phyloP scores from a whole-genome alignment of 2,797 vertebrate species.

The Trachops cirrhosus region DNA sequence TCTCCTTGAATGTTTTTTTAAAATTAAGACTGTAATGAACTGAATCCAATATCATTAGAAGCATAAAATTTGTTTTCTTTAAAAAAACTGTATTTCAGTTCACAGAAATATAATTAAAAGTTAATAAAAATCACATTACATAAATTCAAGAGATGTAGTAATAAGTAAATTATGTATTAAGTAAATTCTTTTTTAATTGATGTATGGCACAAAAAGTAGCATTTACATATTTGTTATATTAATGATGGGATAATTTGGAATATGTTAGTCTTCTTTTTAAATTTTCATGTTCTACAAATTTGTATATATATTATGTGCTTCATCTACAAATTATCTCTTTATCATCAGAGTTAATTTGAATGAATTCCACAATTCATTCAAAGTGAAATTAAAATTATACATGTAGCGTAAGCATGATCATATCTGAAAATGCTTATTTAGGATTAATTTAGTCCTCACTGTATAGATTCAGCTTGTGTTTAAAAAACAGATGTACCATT shows the following conservation, averaged over 20 bases:
- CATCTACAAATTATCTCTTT: background rate
- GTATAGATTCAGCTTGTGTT: background rate
- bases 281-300: background rate
- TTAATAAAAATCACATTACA: slow-evolving; percentile 2
- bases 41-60: background rate
- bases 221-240: background rate
- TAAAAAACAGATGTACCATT: background rate
- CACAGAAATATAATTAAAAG: background rate
- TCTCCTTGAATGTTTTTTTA: background rate
- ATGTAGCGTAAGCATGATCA: background rate
- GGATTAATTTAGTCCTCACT: slow-evolving; percentile 15
- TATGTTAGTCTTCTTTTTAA: background rate
- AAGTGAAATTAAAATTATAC: slow-evolving; percentile 34
- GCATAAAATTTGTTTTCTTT: background rate
- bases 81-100: background rate
- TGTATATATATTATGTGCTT: background rate
- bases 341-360: background rate
- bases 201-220: background rate
- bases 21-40: background rate
- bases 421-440: slow-evolving; percentile 27
- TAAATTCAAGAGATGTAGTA: background rate
- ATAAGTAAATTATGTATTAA: background rate
- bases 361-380: background rate
- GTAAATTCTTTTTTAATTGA: background rate
- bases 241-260: background rate